Evolutionary conservation across 2,888 invertebrate species (phyloP).

Genomic region (Microctonus aethiopoides): DNA sequence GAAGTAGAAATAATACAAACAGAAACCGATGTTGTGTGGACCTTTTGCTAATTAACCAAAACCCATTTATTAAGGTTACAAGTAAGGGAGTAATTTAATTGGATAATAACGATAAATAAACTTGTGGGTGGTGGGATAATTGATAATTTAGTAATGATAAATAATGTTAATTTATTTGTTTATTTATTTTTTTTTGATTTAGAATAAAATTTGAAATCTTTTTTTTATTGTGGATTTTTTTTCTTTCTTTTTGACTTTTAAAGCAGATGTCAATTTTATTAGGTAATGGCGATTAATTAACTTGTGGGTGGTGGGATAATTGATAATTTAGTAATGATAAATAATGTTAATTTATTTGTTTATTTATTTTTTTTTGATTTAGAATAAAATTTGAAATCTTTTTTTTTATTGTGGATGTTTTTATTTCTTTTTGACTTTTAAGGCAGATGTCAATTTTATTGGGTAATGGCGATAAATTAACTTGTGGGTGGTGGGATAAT

Average conservation of each 20-base stretch:
- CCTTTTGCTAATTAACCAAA: not conserved
- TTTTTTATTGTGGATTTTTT: no score
- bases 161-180: not conserved
- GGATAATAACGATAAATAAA: not conserved
- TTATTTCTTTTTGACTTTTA: slow-evolving; percentile 24
- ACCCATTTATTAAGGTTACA: not conserved
- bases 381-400: no score
- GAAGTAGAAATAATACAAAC: no score
- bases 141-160: no score
- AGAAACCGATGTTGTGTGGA: not conserved
- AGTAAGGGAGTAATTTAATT: not conserved
- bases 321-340: no score
- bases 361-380: no score
- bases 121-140: not conserved
- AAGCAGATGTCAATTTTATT: slow-evolving; percentile 52
- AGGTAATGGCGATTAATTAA: not conserved
- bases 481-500: not conserved
- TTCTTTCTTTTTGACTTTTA: not conserved
- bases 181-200: not conserved
- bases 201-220: not conserved
- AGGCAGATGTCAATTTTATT: slow-evolving; percentile 52
- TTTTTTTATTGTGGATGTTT: not conserved
- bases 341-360: not conserved
- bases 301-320: not conserved
- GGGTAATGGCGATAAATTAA: not conserved